Conservation (phyloP, 2,888 invertebrate species). For the Physocephala rufipes region DNA sequence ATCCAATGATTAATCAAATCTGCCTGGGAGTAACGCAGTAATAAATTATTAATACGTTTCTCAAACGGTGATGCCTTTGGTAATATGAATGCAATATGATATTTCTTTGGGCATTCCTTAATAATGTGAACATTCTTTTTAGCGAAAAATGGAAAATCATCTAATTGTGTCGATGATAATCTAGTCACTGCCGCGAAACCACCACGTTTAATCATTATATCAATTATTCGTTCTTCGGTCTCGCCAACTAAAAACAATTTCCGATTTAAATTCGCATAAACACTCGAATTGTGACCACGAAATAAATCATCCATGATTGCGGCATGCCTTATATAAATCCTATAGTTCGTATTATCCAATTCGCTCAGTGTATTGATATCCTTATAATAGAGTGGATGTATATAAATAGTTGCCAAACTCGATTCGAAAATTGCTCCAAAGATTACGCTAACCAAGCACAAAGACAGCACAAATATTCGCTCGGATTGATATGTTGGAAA, state of each 20-base stretch:
- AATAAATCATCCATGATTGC: conserved; percentile 65
- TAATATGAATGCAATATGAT: conserved; percentile 61
- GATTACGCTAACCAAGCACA: conserved; percentile 64
- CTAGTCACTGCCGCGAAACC: conserved; percentile 59
- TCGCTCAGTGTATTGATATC: conserved; percentile 63
- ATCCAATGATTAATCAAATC: conserved; percentile 64
- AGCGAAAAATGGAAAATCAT: conserved; percentile 56
- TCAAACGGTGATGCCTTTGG: conserved; percentile 58
- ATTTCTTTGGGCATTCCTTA: conserved; percentile 64
- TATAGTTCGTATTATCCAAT: conserved; percentile 56
- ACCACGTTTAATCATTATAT: conserved; percentile 51
- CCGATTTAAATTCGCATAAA: conserved; percentile 56
- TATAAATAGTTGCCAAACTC: conserved; percentile 64
- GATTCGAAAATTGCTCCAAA: conserved; percentile 65
- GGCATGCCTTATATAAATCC: conserved; percentile 62
- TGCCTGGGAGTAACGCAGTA: conserved; percentile 55
- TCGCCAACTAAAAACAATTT: conserved; percentile 56
- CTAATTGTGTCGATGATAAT: conserved; percentile 54
- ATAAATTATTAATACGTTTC: conserved; percentile 54
- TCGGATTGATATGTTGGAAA: conserved; percentile 63
- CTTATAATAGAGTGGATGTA: conserved; percentile 62
- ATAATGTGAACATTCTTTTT: conserved; percentile 59
- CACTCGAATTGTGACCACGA: conserved; percentile 55
- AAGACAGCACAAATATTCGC: conserved; percentile 60
- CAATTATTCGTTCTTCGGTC: conserved; percentile 54